Evolutionary conservation across 2,113 vertebrate species (phyloP).

Genomic region (Panurus biarmicus): DNA sequence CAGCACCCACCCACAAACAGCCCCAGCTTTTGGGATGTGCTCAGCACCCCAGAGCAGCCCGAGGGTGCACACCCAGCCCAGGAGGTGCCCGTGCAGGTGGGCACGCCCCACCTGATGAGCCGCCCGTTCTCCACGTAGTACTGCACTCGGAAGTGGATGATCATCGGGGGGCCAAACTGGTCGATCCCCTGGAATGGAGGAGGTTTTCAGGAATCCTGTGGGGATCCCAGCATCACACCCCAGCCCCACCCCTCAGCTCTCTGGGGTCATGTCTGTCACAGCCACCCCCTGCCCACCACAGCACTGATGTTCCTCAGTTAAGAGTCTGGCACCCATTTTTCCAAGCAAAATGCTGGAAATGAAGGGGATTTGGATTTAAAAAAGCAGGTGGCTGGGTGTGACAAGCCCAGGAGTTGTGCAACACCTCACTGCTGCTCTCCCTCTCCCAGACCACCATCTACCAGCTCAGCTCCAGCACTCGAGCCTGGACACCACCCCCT

Average conservation of each 20-base stretch:
- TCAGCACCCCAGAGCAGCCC: background rate
- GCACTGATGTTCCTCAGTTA: background rate
- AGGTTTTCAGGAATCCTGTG: background rate
- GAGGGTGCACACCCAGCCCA: accelerated
- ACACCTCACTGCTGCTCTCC: background rate
- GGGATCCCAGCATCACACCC: accelerated
- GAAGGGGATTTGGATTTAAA: background rate
- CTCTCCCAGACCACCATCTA: background rate
- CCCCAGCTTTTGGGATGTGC: background rate
- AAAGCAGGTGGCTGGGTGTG: background rate
- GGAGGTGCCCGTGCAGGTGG: background rate
- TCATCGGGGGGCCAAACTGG: slow-evolving; percentile 97
- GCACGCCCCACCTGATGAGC: slow-evolving; percentile 81
- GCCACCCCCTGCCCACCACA: accelerated
- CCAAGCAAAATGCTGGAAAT: accelerated
- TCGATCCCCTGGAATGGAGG: slow-evolving; percentile 85
- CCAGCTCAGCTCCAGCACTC: accelerated
- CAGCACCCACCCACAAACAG: background rate
- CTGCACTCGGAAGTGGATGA: slow-evolving; percentile 97
- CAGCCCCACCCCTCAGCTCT: background rate
- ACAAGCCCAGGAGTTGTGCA: background rate
- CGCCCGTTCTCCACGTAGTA: slow-evolving; percentile 97
- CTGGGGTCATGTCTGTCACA: accelerated
- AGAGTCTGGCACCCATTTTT: background rate
- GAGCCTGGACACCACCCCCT: background rate